These are phyloP conservation scores for Zaprionus camerounensis DNA, from an alignment of 1,140 invertebrate genomes.

Conservation along the genomic window DNA sequence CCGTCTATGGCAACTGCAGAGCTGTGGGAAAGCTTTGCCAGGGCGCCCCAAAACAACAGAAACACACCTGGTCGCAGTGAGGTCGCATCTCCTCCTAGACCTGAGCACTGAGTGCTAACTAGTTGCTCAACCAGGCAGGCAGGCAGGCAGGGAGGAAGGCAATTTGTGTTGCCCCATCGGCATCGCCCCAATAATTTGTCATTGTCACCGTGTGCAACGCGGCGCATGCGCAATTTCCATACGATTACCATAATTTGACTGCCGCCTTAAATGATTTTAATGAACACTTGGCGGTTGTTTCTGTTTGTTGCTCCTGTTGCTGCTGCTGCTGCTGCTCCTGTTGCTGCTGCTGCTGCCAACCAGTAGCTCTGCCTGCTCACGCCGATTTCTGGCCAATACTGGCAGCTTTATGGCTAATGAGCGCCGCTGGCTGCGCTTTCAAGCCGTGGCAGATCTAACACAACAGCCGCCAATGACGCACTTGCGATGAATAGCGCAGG, in stretches of 20 bases:
- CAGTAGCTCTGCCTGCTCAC: constrained; percentile 24
- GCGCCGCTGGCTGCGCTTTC: constrained; percentile 40
- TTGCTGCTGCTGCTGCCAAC: constrained; percentile 27
- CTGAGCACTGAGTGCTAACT: not conserved
- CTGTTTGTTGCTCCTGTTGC: not conserved
- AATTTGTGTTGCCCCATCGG: not conserved
- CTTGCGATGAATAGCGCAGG: too few species aligned
- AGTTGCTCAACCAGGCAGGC: not conserved
- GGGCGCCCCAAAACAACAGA: not conserved
- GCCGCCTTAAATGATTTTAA: constrained; percentile 52
- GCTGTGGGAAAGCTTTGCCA: constrained; percentile 40
- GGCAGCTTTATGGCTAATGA: constrained; percentile 57
- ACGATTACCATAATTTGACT: constrained; percentile 58
- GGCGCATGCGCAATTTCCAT: constrained; percentile 41
- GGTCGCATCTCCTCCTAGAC: not conserved
- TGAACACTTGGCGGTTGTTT: constrained; percentile 26
- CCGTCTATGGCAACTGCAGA: constrained; percentile 17
- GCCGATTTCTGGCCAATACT: constrained; percentile 13
- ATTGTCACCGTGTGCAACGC: constrained; percentile 48
- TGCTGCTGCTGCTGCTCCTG: constrained; percentile 8
- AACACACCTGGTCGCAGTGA: not conserved
- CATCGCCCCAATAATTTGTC: constrained; percentile 38
- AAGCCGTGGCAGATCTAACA: constrained; percentile 25
- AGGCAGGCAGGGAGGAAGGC: not conserved
- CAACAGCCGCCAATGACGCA: constrained; percentile 32